Conservation (phyloP, 1,140 invertebrate genomes). For the Caenorhabditis remanei region DNA sequence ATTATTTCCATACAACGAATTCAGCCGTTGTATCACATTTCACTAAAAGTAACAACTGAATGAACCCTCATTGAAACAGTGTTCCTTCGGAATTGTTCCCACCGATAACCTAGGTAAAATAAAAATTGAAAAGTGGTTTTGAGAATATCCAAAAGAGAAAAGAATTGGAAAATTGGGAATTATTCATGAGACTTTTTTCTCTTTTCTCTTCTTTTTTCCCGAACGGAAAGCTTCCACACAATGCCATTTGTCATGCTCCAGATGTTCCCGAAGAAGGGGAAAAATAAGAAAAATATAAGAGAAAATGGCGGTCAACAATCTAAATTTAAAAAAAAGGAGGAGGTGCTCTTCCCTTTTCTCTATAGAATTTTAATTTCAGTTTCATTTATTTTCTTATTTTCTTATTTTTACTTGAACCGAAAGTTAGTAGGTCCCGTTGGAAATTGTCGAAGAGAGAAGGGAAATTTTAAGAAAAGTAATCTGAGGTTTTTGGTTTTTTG, state of each 20-base stretch:
- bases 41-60: no score
- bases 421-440: background rate
- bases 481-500: background rate
- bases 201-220: background rate
- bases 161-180: conserved; percentile 13
- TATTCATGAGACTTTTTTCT: conserved; percentile 28
- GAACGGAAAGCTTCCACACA: conserved; percentile 44
- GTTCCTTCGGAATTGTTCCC: no score
- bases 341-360: background rate
- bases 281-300: conserved; percentile 17
- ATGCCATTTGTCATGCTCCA: conserved; percentile 46
- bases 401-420: background rate
- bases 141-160: background rate
- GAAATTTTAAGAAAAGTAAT: background rate
- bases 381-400: background rate
- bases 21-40: no score
- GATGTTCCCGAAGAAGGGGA: conserved; percentile 15
- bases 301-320: conserved; percentile 13
- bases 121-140: background rate
- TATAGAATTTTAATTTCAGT: conserved; percentile 12
- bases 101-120: no score
- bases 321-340: conserved; percentile 1
- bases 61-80: no score
- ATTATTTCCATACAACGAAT: no score
- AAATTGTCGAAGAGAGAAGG: no score